Base-by-base conservation (phyloP, 1,140 invertebrate genomes). In the Sminthurides bifidus region DNA sequence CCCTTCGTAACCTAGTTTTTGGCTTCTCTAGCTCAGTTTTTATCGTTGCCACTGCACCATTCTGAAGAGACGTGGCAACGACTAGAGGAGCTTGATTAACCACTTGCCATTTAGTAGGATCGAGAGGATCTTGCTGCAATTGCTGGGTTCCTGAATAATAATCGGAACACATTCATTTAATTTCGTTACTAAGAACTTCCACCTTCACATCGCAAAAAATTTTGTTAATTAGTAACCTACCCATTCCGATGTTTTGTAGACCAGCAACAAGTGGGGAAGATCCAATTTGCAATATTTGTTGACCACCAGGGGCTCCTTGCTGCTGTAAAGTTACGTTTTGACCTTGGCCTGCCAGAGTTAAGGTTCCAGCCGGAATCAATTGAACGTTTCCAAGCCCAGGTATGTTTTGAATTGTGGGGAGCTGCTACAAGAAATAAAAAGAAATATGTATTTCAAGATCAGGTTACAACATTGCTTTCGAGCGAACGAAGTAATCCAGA, bases 81-180 rank as follows among this genome's bases (percentile, higher is more conserved):
- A 62, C 38, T 30, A 58, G 61, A 6, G 59, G 48, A 5, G 59
- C 48, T 17, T 44, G 50, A 10, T 69, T 66, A 19, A 88, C 77
- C 26, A 89, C 80, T 70, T 88, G 85, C 83, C 83, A 87, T 68
- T 85, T 87, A 40, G 76, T 80, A 0, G 83, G 79, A 70, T 88
- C 84, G 60, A 76, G 80, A 0, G 83, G 81, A 66, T 87, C 85
- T 64, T 84, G 79, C 65, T 84, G 81, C 48, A 83, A 53, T 37
- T 74, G 71, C 31, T 72, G 49, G 10, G 57, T 48, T 23, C 38
- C 66, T 67, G 61, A 48, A 53, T 49, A 59, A 29, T 3, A 21
- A 38, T 1, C n/a, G 14, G 26, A 52, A 29, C n/a, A 43, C 33
- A 27, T 24, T 8, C 12, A 14, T 45, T 45, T 33, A 1, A 37